Conservation (phyloP, 1,140 invertebrate genomes). For the Rhizoglyphus robini region DNA sequence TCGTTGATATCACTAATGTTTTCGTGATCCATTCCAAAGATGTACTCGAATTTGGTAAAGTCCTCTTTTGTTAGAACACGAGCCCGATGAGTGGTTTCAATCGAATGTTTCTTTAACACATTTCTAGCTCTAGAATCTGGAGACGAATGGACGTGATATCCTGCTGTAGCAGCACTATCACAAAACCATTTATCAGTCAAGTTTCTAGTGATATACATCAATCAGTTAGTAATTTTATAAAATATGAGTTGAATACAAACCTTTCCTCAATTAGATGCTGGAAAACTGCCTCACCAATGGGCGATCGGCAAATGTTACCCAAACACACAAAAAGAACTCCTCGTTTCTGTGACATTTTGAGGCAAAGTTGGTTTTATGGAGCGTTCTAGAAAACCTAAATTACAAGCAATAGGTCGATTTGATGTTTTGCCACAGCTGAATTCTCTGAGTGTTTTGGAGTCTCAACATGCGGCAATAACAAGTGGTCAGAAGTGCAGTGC, state of each 20-base stretch:
- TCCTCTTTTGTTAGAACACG: slow-evolving; percentile 55
- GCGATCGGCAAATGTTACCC: slow-evolving; percentile 78
- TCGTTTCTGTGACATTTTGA: slow-evolving; percentile 18
- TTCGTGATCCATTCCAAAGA: slow-evolving; percentile 77
- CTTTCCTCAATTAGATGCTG: slow-evolving; percentile 49
- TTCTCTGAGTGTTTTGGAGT: no score
- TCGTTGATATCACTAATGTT: slow-evolving; percentile 54
- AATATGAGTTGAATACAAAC: slow-evolving; percentile 31
- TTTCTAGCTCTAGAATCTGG: slow-evolving; percentile 60
- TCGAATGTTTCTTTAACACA: slow-evolving; percentile 53
- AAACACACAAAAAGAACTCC: slow-evolving; percentile 26
- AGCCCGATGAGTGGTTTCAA: slow-evolving; percentile 56
- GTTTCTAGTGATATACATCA: slow-evolving; percentile 6
- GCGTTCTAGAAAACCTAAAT: no score
- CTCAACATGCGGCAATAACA: no score
- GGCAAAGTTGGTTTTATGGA: no score
- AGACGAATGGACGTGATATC: slow-evolving; percentile 65
- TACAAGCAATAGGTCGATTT: no score
- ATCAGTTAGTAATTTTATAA: neutral
- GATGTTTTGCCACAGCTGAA: no score
- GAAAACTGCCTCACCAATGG: slow-evolving; percentile 84
- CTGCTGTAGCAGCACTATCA: slow-evolving; percentile 70
- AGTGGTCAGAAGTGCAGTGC: no score
- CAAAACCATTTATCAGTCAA: slow-evolving; percentile 50
- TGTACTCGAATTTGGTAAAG: slow-evolving; percentile 62